Conservation (phyloP, 2,888 invertebrate genomes). For the Scrobipalpa atriplicella region DNA sequence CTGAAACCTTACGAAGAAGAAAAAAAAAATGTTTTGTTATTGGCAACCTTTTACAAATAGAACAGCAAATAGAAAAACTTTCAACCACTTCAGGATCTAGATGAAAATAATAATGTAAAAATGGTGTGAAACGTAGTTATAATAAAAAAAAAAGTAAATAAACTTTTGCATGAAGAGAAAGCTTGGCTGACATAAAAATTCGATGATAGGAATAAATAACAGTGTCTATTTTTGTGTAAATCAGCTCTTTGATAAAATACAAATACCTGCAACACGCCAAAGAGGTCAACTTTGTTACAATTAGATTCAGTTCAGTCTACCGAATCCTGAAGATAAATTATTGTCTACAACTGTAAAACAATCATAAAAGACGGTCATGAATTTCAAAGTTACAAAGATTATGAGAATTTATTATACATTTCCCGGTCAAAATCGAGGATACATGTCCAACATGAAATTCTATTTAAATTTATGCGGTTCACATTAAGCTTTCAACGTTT, state of each 20-base stretch:
- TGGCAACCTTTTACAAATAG: no score
- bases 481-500: slow-evolving; percentile 35
- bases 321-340: slow-evolving; percentile 15
- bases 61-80: no score
- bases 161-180: no score
- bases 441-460: slow-evolving; percentile 23
- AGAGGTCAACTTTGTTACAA: slow-evolving; percentile 14
- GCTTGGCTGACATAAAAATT: no score
- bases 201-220: no score
- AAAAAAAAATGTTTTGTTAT: neutral
- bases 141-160: no score
- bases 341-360: slow-evolving; percentile 11
- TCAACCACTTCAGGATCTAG: no score
- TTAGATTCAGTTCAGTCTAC: slow-evolving; percentile 7
- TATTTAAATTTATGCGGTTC: slow-evolving; percentile 35
- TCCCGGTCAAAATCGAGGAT: slow-evolving; percentile 23
- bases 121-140: no score
- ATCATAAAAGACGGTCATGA: slow-evolving; percentile 10
- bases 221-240: neutral
- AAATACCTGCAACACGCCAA: slow-evolving; percentile 8
- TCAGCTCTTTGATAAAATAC: neutral
- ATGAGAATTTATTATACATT: slow-evolving; percentile 31
- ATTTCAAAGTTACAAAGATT: slow-evolving; percentile 19
- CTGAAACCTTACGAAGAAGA: neutral
- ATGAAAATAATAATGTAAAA: no score